These are phyloP conservation scores for Galagoides demidoff DNA, from an alignment of 2,797 vertebrate genomes.

Conservation along the genomic window DNA sequence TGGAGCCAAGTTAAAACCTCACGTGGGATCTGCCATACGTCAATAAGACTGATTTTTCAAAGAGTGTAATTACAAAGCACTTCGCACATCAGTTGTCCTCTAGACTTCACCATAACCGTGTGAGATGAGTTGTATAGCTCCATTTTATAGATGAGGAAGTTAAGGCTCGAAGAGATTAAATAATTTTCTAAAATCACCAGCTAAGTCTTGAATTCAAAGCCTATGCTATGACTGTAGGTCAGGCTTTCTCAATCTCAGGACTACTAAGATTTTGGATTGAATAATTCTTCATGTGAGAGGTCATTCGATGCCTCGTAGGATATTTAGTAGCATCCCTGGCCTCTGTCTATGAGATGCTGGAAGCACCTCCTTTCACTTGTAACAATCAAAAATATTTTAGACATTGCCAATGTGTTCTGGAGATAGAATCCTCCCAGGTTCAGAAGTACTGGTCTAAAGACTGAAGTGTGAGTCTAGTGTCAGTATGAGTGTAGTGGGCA, in stretches of 20 bases:
- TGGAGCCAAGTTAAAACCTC: background rate
- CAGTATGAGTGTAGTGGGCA: background rate
- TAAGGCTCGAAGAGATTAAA: background rate
- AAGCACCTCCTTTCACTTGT: background rate
- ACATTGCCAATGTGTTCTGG: background rate
- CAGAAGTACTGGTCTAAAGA: background rate
- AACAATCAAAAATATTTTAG: background rate
- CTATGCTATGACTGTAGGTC: background rate
- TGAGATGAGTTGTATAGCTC: slow-evolving; percentile 10
- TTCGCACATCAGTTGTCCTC: background rate
- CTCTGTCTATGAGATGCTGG: background rate
- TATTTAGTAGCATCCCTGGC: background rate
- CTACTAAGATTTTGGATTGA: background rate
- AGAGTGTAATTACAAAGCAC: background rate
- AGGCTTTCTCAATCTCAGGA: background rate
- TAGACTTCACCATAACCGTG: background rate
- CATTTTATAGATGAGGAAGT: slow-evolving; percentile 49
- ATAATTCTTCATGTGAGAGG: background rate
- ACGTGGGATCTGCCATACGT: background rate
- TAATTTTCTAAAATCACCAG: slow-evolving; percentile 7
- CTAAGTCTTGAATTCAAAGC: background rate
- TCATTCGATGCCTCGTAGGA: background rate
- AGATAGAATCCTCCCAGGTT: background rate
- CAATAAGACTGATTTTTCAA: background rate
- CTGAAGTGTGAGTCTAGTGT: background rate